Evolutionary conservation across 2,888 invertebrate genomes (phyloP), one percentile per base, ranked within the genome.

Genomic region (Antheraea yamamai): DNA sequence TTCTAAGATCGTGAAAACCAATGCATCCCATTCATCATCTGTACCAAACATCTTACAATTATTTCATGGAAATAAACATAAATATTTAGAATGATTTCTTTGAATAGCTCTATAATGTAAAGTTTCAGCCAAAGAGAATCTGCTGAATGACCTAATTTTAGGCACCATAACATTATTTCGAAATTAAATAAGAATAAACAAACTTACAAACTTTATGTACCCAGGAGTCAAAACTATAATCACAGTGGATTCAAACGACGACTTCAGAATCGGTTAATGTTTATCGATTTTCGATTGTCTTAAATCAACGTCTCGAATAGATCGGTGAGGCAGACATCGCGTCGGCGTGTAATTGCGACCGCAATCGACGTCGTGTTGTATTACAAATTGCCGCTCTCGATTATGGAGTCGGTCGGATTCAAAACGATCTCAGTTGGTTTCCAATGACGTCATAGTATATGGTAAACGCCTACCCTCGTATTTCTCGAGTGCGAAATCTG

Each of bases 321-420:
- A 23, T 26, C 74, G 71, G 72, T 72, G 72, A 75, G 47, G 58
- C 70, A 73, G 73, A 75, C 73, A 75, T 75, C 73, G 74, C 58
- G 73, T 75, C 73, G 74, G 51, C 72, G 30, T 76, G 72, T 73
- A 83, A 82, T 81, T 82, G 82, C 77, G 82, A 88, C 89, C 88
- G 81, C 89, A 88, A 81, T 80, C 85, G 82, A 79, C 76, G 81
- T 74, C 78, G 77, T 78, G 80, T 81, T 81, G 83, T 80, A 80
- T 84, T 85, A 83, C 85, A 86, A 87, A 87, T 88, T 86, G 85
- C 81, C 80, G 55, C 55, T 73, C 68, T 70, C 75, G 73, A 75
- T 73, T 75, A 75, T 72, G 39, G 72, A 47, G 71, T 61, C 61
- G n/a, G 71, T 61, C 74, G 72, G 55, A 70, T 72, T 58, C 70